Base-by-base conservation (phyloP, 2,797 vertebrate species). In the Amniataba percoides region DNA sequence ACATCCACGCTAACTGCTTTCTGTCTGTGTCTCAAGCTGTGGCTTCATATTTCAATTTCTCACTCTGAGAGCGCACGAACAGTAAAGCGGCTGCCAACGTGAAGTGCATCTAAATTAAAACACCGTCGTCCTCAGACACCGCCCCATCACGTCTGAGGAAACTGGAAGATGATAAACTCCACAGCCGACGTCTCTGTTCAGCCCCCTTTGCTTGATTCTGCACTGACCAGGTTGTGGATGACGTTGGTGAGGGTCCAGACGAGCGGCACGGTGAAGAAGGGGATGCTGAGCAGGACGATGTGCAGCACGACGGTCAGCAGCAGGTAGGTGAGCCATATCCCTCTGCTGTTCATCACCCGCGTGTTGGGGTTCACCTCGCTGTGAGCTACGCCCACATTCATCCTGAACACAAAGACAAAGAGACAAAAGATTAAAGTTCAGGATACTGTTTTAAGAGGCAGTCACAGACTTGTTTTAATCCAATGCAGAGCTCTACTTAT, bases 351-450 rank as follows among this genome's bases (percentile, higher is more conserved):
- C 96, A 98, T 96, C 90, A 99, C 97, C 92, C 96, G 90, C 0
- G 97, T 98, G 95, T 99, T 99, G 91, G 97, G 97, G 93, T 99
- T 99, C 87, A 97, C 97, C 93, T 99, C 97, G 40, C 97, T 97
- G 96, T 98, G 97, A 82, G 97, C 97, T 78, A 98, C 97, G 70
- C 97, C 97, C 81, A 98, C 97, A 73, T 98, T 98, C 97, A 99
- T 99, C 94, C 94, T 93, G 68, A 55, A 42, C 61, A 62, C 34
- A 36, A 5, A 8, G 34, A 80, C 3, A 69, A 8, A 58, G 18
- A 70, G 5, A 75, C 3, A 45, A 31, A 40, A 14, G 18, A 2
- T 0, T 27, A 61, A 15, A 12, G 12, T 27, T 68, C 21, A 76
- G 39, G 8, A 46, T 11, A 19, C 7, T 5, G 27, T 31, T 31